Conservation (phyloP, 1,140 invertebrate species). For the Cherax destructor region DNA sequence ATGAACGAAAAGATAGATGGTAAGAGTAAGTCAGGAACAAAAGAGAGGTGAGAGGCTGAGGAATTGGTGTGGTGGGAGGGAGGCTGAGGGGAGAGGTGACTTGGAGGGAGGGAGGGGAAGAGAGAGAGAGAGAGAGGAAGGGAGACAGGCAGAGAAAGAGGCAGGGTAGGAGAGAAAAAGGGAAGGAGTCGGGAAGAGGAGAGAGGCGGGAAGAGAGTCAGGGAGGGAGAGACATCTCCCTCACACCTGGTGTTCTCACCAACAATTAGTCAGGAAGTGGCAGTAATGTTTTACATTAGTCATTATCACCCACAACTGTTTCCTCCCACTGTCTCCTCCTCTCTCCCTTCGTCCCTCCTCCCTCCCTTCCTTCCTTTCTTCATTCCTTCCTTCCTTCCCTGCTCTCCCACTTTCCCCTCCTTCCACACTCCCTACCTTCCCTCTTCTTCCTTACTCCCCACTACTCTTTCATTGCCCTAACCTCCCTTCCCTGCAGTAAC, state of each 20-base stretch:
- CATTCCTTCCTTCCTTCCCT: not conserved
- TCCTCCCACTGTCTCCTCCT: not conserved
- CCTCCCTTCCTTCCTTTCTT: no score
- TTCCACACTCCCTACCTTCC: not conserved
- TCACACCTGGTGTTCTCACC: no score
- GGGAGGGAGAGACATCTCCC: not conserved
- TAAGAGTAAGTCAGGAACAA: no score
- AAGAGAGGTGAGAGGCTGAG: no score
- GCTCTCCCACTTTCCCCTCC: not conserved
- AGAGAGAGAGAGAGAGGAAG: conserved; percentile 14
- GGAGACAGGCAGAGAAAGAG: not conserved
- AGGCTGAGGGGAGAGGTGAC: no score
- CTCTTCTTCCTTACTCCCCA: not conserved
- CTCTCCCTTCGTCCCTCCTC: not conserved
- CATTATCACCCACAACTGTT: not conserved
- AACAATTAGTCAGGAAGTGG: no score
- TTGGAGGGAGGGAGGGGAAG: not conserved
- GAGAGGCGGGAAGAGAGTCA: not conserved
- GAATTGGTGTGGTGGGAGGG: no score
- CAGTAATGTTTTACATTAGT: no score
- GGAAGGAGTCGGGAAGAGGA: not conserved
- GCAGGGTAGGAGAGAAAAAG: conserved; percentile 5
- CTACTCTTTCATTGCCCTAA: not conserved
- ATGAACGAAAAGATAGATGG: no score
- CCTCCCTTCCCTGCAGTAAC: not conserved